phyloP scores from a whole-genome alignment of 2,797 vertebrate species.

The Gouania willdenowi region DNA sequence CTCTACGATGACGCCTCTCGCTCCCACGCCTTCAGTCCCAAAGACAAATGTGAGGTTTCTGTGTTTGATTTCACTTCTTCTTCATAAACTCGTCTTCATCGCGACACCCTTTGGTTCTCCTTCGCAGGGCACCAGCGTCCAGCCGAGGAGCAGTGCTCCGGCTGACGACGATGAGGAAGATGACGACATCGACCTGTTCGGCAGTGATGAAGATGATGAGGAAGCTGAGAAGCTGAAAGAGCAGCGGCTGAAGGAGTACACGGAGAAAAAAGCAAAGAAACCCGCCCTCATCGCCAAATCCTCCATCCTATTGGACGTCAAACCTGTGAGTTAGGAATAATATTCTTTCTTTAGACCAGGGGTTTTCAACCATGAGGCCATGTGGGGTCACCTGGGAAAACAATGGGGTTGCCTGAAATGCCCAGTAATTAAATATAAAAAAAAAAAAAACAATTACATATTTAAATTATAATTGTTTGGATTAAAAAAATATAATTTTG shows the following conservation, averaged over 20 bases:
- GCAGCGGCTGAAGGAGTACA: conserved; percentile 85
- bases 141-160: conserved; percentile 40
- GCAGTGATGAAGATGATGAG: conserved; percentile 87
- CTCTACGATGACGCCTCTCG: conserved; percentile 7
- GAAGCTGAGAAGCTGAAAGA: conserved; percentile 86
- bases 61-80: not conserved
- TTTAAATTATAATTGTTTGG: too few species aligned
- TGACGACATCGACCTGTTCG: conserved; percentile 87
- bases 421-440: too few species aligned
- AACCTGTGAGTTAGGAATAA: conserved; percentile 89
- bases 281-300: conserved; percentile 89
- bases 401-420: too few species aligned
- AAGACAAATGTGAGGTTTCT: conserved; percentile 58
- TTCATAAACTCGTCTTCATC: too few species aligned
- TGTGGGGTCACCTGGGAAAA: too few species aligned
- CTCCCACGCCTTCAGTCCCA: conserved; percentile 45
- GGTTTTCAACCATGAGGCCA: too few species aligned
- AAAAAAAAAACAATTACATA: too few species aligned
- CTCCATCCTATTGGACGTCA: conserved; percentile 93
- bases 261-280: conserved; percentile 88
- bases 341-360: too few species aligned
- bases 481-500: too few species aligned
- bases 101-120: too few species aligned
- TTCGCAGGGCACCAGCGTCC: conserved; percentile 44
- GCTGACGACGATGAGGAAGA: conserved; percentile 38